A percentile compares a stretch with the other conserved stretches of the same genome.
Evolutionary conservation across 2,888 invertebrate genomes (phyloP).

Genomic region (Dolichomitus sp.): DNA sequence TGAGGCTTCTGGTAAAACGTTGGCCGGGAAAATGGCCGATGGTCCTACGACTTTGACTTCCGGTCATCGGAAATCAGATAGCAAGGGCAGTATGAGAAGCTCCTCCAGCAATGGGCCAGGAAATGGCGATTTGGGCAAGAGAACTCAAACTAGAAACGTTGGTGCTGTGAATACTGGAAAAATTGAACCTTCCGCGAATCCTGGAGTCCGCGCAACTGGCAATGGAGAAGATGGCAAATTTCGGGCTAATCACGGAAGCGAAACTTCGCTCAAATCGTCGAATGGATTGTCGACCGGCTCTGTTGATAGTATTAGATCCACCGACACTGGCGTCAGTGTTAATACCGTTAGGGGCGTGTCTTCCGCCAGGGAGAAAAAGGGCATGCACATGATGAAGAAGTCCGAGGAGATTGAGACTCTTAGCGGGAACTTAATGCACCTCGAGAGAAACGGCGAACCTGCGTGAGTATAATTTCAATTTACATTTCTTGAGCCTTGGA

Average conservation of each 20-base stretch:
- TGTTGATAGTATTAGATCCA: slow-evolving; percentile 79
- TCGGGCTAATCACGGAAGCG: slow-evolving; percentile 73
- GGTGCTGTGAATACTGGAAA: slow-evolving; percentile 36
- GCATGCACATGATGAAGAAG: slow-evolving; percentile 81
- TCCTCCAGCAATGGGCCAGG: not conserved
- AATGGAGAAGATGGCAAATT: slow-evolving; percentile 59
- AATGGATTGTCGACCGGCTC: slow-evolving; percentile 79
- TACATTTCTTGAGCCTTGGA: not conserved
- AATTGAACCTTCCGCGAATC: slow-evolving; percentile 2
- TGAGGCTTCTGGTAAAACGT: slow-evolving; percentile 23
- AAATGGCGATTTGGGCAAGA: slow-evolving; percentile 7
- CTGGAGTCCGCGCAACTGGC: slow-evolving; percentile 20
- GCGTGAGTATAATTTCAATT: slow-evolving; percentile 74
- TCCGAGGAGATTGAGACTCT: slow-evolving; percentile 83
- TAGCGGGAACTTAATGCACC: slow-evolving; percentile 82
- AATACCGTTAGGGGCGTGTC: slow-evolving; percentile 83
- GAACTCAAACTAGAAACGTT: slow-evolving; percentile 43
- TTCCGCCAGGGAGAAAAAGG: slow-evolving; percentile 82
- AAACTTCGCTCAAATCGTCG: slow-evolving; percentile 78
- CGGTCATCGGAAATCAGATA: slow-evolving; percentile 40
- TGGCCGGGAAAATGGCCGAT: not conserved
- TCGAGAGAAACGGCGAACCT: slow-evolving; percentile 79
- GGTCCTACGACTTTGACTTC: slow-evolving; percentile 1
- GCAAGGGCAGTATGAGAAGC: slow-evolving; percentile 25
- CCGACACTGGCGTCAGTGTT: slow-evolving; percentile 84